Conservation (phyloP, 2,797 vertebrate species). For the Yasuhikotakia modesta region DNA sequence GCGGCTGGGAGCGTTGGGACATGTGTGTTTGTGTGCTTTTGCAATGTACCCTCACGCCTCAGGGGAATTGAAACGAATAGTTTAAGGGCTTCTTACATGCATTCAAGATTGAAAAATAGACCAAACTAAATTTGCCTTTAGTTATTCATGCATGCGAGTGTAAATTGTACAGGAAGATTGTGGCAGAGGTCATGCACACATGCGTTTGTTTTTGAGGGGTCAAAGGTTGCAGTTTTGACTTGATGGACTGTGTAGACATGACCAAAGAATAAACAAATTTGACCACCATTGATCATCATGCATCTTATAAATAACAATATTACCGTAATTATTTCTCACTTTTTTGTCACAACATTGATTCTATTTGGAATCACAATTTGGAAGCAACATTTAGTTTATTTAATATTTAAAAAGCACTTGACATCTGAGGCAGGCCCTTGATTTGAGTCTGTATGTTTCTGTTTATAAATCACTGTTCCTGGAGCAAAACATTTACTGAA, state of each 20-base stretch:
- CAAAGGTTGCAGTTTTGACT: background rate
- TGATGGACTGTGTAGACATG: background rate
- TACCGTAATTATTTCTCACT: too few species aligned
- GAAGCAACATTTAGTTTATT: too few species aligned
- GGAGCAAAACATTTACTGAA: slow-evolving; percentile 26
- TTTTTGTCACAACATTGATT: too few species aligned
- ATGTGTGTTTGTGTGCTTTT: slow-evolving; percentile 29
- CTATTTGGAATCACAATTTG: too few species aligned
- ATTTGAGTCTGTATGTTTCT: background rate
- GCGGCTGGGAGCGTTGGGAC: slow-evolving; percentile 14
- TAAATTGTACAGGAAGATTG: background rate
- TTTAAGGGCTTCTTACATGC: slow-evolving; percentile 41
- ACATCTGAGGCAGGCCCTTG: background rate
- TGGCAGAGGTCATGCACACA: background rate
- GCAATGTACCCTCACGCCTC: slow-evolving; percentile 39
- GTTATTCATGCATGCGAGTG: slow-evolving; percentile 4
- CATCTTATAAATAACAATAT: too few species aligned
- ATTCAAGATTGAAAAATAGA: slow-evolving; percentile 38
- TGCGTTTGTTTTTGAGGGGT: background rate
- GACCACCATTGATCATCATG: too few species aligned
- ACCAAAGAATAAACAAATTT: background rate
- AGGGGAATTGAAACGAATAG: slow-evolving; percentile 52
- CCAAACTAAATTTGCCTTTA: slow-evolving; percentile 6
- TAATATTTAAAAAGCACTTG: too few species aligned
- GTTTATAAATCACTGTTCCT: slow-evolving; percentile 11